Evolutionary conservation across 2,888 invertebrate genomes (phyloP).

Genomic region (Apamea anceps): DNA sequence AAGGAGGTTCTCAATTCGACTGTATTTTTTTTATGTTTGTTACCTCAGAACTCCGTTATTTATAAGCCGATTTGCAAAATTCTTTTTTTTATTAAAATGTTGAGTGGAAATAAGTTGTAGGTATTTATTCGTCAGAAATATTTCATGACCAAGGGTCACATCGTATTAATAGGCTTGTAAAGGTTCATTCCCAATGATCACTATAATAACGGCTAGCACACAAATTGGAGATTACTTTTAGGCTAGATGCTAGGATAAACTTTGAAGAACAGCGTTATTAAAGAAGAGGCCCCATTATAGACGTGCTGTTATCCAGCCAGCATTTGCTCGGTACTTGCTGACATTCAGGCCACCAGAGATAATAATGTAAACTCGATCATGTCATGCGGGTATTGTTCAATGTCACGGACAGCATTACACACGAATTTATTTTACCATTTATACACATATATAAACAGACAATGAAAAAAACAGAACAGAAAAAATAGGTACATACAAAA

Average conservation of each 20-base stretch:
- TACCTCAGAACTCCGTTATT: no score
- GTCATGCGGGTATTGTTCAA: constrained; percentile 44
- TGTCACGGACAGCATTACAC: constrained; percentile 14
- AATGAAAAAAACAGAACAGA: no score
- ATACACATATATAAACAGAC: no score
- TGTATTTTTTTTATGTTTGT: no score
- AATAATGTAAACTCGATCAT: constrained; percentile 34
- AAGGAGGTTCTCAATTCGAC: no score
- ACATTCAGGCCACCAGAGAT: constrained; percentile 37
- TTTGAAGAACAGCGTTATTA: not conserved
- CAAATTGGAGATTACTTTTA: not conserved
- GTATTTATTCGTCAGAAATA: not conserved
- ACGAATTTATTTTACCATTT: constrained; percentile 12
- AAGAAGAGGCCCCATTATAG: not conserved
- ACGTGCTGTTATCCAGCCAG: not conserved
- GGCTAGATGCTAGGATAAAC: not conserved
- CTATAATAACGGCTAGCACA: not conserved
- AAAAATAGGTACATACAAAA: no score
- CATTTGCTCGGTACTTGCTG: not conserved
- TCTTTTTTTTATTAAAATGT: not conserved
- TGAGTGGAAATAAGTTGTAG: not conserved
- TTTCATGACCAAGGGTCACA: not conserved
- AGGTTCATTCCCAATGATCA: not conserved
- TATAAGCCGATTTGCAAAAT: no score
- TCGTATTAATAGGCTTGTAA: not conserved